phyloP scores from a whole-genome alignment of 2,888 invertebrate species.

The Onthophagus sagittarius region DNA sequence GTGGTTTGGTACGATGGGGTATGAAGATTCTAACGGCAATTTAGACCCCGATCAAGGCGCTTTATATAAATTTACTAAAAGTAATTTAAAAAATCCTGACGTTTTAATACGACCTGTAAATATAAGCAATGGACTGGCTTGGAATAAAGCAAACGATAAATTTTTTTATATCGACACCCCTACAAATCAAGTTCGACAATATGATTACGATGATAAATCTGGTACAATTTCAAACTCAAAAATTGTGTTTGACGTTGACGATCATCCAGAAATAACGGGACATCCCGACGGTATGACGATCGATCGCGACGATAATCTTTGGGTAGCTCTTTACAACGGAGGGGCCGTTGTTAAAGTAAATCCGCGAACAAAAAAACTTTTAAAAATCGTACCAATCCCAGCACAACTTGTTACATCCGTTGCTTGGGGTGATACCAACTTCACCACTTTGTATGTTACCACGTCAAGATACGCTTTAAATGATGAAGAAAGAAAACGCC shows the following conservation, averaged over 20 bases:
- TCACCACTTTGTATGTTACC: conserved; percentile 62
- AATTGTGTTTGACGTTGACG: conserved; percentile 34
- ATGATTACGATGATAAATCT: conserved; percentile 61
- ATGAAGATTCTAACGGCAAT: conserved; percentile 47
- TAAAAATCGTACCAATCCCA: conserved; percentile 54
- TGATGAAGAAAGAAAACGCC: conserved; percentile 35
- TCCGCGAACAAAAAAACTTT: conserved; percentile 47
- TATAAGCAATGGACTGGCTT: conserved; percentile 77
- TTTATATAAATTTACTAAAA: conserved; percentile 55
- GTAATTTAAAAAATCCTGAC: conserved; percentile 37
- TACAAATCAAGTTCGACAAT: conserved; percentile 62
- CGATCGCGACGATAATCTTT: conserved; percentile 71
- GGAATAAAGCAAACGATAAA: conserved; percentile 65
- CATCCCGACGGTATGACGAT: conserved; percentile 66
- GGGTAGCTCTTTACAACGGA: conserved; percentile 67
- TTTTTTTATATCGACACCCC: conserved; percentile 78
- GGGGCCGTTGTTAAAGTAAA: conserved; percentile 58
- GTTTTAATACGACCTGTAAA: conserved; percentile 50
- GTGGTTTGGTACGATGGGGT: conserved; percentile 64
- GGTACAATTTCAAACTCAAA: conserved; percentile 49
- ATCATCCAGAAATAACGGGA: conserved; percentile 24
- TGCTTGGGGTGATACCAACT: conserved; percentile 59
- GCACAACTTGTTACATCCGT: conserved; percentile 58
- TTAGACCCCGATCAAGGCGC: conserved; percentile 55
- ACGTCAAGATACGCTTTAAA: conserved; percentile 45